phyloP scores from a whole-genome alignment of 2,113 vertebrate species.

The Cyanoderma ruficeps region DNA sequence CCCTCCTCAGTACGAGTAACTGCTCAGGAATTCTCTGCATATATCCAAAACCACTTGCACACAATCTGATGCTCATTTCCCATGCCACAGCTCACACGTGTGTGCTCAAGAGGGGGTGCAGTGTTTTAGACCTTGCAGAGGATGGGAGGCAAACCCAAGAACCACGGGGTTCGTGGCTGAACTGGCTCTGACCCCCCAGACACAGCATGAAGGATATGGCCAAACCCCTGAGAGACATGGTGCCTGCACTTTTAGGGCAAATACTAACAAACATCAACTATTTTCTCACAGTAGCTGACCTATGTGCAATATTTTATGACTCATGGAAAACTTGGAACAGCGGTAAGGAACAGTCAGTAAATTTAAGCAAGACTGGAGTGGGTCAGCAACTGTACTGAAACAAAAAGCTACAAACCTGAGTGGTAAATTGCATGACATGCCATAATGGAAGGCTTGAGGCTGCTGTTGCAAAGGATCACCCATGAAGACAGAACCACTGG shows the following conservation, averaged over 20 bases:
- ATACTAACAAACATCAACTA: background rate
- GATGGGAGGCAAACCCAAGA: background rate
- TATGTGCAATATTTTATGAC: background rate
- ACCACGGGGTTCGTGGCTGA: background rate
- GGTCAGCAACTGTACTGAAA: background rate
- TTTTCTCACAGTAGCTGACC: slow-evolving; percentile 30
- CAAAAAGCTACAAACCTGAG: background rate
- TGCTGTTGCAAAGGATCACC: background rate
- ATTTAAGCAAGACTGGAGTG: background rate
- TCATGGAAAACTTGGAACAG: slow-evolving; percentile 21
- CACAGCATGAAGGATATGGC: background rate
- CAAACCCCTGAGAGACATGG: background rate
- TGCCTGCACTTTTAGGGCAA: background rate
- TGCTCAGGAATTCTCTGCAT: slow-evolving; percentile 20
- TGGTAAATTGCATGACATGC: background rate
- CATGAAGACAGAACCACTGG: background rate
- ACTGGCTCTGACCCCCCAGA: background rate
- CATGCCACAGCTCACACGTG: background rate
- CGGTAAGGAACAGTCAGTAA: slow-evolving; percentile 11
- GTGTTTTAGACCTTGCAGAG: background rate
- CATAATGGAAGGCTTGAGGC: background rate
- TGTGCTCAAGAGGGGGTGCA: background rate
- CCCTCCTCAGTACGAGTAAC: background rate
- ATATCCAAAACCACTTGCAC: background rate
- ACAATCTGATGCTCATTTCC: background rate